A percentile compares a stretch with the other conserved stretches of the same genome.
Evolutionary conservation across 1,140 invertebrate genomes (phyloP).

Genomic region (Anastatus disparis): DNA sequence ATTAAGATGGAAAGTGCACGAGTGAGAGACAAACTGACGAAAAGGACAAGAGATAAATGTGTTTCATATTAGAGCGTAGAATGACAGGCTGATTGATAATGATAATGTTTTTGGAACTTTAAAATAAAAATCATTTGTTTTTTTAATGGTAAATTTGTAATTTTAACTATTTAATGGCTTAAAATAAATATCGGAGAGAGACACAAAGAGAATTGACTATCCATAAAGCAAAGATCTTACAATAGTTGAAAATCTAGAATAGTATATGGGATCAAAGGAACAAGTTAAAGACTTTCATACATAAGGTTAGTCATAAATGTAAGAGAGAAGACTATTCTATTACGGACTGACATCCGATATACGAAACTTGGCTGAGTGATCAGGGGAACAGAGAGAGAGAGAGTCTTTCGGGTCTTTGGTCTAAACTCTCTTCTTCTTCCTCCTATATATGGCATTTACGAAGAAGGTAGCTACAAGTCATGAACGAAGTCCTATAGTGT

Average conservation of each 20-base stretch:
- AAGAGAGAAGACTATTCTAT: conserved; percentile 61
- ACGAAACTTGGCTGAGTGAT: conserved; percentile 63
- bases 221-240: too few relatives aligned
- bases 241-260: too few relatives aligned
- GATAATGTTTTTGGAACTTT: too few relatives aligned
- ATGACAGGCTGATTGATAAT: too few relatives aligned
- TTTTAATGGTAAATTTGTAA: too few relatives aligned
- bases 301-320: conserved; percentile 41
- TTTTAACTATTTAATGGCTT: too few relatives aligned
- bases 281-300: background rate
- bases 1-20: background rate
- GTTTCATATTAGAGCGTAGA: too few relatives aligned
- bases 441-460: conserved; percentile 51
- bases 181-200: too few relatives aligned
- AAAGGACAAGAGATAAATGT: too few relatives aligned
- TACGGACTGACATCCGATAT: conserved; percentile 64
- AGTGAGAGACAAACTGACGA: too few relatives aligned
- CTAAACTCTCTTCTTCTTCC: conserved; percentile 46
- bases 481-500: conserved; percentile 24
- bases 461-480: conserved; percentile 44
- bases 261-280: background rate
- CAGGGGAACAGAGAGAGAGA: conserved; percentile 59
- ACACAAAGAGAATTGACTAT: too few relatives aligned
- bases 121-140: too few relatives aligned
- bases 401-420: conserved; percentile 29